Base-by-base conservation (phyloP, 1,140 invertebrate species). In the Fopius arisanus region DNA sequence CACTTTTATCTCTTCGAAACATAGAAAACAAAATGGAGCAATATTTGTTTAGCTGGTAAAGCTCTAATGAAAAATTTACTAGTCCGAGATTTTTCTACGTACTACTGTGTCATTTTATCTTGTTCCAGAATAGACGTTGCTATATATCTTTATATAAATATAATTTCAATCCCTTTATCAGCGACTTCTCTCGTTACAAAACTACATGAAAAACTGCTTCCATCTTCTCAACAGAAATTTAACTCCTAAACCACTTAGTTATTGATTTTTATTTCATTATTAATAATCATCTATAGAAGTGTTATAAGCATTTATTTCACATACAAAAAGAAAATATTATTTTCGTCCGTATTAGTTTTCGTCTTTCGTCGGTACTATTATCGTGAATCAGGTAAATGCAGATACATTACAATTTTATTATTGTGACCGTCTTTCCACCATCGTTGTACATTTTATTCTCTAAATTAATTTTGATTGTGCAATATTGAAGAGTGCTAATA, bases 391-490 rank as follows among this genome's bases (percentile, higher is more conserved):
- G 54, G 54, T 59, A 59, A 59, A 59, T 59, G 54, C 54, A 59
- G 54, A 28, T 59, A 26, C 54, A 26, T 59, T 19, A 59, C 19
- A 21, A 51, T 51, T 16, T 5, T 19, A 51, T 51, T 51, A 59
- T 59, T 59, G 23, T 59, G 19, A 26, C 14, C 0, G 26, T 59
- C 19, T 59, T 26, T 59, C 54, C 54, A 59, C 16, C 54, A 26
- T 59, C 54, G 54, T 59, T 59, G 54, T 28, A 1, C 14, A 26
- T 59, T 59, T 59, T 59, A 3, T 23, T 59, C 7, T 59, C 14
- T 23, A 59, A 59, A 59, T 59, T 59, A 59, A 59, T 59, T 59
- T 59, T 59, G 54, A 59, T 59, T 59, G 54, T 59, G 54, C 54
- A 59, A 26, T 28, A 28, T 59, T 59, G 14, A 9, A 59, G 23